phyloP scores from a whole-genome alignment of 2,113 vertebrate species.

The Petrocephalus microphthalmus region DNA sequence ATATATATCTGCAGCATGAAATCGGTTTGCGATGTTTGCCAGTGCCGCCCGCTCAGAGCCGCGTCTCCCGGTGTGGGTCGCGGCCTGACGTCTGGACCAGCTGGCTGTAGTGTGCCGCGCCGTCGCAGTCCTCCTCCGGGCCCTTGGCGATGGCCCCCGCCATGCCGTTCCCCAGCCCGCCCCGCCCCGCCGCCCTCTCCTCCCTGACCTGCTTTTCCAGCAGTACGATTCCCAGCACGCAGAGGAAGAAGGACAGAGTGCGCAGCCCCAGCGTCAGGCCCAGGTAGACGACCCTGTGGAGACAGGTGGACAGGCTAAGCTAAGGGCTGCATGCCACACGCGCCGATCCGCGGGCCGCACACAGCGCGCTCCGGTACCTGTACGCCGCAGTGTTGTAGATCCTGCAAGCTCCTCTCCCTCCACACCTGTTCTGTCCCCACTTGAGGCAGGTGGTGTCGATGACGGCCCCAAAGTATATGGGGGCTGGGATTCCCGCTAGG shows the following conservation, averaged over 20 bases:
- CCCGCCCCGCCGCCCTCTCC: conserved; percentile 32
- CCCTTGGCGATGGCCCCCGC: conserved; percentile 58
- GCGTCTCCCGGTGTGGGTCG: conserved; percentile 69
- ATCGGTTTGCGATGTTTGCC: background rate
- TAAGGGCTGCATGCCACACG: background rate
- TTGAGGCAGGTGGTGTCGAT: conserved; percentile 81
- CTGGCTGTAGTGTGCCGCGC: conserved; percentile 47
- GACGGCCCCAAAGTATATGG: conserved; percentile 78
- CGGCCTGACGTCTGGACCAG: conserved; percentile 56
- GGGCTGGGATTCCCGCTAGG: conserved; percentile 72
- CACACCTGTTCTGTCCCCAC: conserved; percentile 75
- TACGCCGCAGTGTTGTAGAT: conserved; percentile 68
- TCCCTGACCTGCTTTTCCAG: conserved; percentile 63
- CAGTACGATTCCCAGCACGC: conserved; percentile 67
- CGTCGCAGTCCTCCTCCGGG: conserved; percentile 43
- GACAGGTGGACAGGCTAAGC: conserved; percentile 6
- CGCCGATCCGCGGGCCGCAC: background rate
- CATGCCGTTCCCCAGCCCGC: conserved; percentile 50
- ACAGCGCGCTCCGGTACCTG: conserved; percentile 62
- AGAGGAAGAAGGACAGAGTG: conserved; percentile 69
- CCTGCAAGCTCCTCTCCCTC: conserved; percentile 71
- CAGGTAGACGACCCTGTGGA: conserved; percentile 71
- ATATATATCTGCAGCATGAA: background rate
- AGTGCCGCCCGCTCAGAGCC: conserved; percentile 57
- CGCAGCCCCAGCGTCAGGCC: conserved; percentile 76